phyloP scores from a whole-genome alignment of 1,140 invertebrate genomes.

The Stratiolaelaps scimitus region DNA sequence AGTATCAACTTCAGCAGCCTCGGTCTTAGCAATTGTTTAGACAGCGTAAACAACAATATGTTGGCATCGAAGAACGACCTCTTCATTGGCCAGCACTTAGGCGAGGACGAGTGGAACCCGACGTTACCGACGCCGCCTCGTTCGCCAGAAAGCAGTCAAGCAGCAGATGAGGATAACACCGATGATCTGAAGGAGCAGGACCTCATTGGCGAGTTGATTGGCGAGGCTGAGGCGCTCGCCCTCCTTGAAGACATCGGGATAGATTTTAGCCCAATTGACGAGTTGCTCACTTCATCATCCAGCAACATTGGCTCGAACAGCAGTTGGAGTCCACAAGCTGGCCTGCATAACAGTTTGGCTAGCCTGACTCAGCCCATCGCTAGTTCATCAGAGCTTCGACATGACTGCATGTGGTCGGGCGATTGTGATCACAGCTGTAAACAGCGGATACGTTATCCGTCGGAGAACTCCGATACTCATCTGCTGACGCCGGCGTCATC shows the following conservation, averaged over 20 bases:
- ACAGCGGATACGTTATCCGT: constrained; percentile 19
- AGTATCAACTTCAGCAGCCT: background rate
- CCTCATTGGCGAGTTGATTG: constrained; percentile 6
- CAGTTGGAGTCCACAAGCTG: too few species aligned
- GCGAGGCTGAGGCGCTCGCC: background rate
- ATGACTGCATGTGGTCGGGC: constrained; percentile 27
- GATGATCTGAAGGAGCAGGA: background rate
- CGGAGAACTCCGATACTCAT: constrained; percentile 17
- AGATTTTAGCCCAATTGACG: background rate
- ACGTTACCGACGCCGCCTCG: constrained; percentile 15
- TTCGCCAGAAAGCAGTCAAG: constrained; percentile 7
- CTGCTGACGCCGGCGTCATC: constrained; percentile 24
- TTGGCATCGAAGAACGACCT: constrained; percentile 19
- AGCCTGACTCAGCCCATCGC: background rate
- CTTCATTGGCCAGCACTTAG: constrained; percentile 1
- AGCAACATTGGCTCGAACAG: too few species aligned
- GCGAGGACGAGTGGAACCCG: background rate
- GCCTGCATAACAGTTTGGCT: background rate
- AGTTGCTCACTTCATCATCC: background rate
- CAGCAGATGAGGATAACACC: background rate
- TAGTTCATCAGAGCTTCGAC: background rate
- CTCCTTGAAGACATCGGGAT: background rate
- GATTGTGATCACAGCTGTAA: constrained; percentile 10
- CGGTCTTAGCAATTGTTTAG: background rate
- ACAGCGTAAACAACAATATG: constrained; percentile 18